phyloP scores from a whole-genome alignment of 2,113 vertebrate genomes.

The Coregonus clupeaformis region DNA sequence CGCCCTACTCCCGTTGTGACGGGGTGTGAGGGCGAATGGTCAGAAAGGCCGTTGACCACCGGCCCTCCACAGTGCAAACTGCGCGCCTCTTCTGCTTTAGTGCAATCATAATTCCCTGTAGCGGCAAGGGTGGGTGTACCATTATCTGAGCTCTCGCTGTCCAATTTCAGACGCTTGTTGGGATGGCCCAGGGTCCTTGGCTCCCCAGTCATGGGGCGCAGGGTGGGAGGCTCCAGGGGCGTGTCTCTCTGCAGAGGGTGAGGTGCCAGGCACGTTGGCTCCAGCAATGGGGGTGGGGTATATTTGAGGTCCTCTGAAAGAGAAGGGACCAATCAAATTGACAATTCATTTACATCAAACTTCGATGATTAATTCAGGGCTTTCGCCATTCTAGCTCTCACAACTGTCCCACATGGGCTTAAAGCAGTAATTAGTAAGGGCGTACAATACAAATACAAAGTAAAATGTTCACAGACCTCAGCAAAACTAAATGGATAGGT shows the following conservation, averaged over 20 bases:
- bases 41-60: slow-evolving; percentile 74
- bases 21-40: slow-evolving; percentile 43
- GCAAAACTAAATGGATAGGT: neutral
- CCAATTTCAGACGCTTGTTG: slow-evolving; percentile 77
- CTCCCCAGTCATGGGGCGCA: slow-evolving; percentile 87
- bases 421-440: neutral
- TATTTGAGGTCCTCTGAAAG: slow-evolving; percentile 86
- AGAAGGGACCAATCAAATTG: slow-evolving; percentile 33
- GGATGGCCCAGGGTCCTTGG: slow-evolving; percentile 70
- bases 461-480: neutral
- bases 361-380: too few species aligned
- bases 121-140: slow-evolving; percentile 45
- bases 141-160: slow-evolving; percentile 71
- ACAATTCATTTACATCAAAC: too few species aligned
- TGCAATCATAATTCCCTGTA: slow-evolving; percentile 60
- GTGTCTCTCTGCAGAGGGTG: slow-evolving; percentile 82
- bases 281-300: slow-evolving; percentile 87
- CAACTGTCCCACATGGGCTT: too few species aligned
- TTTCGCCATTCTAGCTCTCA: too few species aligned
- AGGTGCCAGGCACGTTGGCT: slow-evolving; percentile 87
- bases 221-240: slow-evolving; percentile 87
- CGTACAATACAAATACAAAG: too few species aligned
- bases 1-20: slow-evolving; percentile 79
- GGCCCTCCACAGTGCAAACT: slow-evolving; percentile 54
- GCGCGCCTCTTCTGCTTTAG: slow-evolving; percentile 53